Evolutionary conservation across 2,113 vertebrate genomes (phyloP).

Genomic region (Trichechus manatus): DNA sequence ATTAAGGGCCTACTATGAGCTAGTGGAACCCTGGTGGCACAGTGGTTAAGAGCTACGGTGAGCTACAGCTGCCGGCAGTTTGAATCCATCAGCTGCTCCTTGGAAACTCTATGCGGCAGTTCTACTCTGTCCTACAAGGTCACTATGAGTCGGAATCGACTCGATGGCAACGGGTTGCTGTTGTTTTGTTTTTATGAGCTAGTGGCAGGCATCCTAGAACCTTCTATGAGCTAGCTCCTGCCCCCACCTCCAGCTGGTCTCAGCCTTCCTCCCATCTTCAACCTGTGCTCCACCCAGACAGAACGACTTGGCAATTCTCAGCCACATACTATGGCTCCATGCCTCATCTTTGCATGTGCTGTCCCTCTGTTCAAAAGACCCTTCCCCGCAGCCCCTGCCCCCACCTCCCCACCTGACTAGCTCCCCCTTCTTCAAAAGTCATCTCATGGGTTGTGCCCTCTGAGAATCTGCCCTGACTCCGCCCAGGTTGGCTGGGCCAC

Average conservation of each 20-base stretch:
- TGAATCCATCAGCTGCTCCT: too few relatives aligned
- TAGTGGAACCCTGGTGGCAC: neutral
- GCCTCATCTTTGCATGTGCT: slow-evolving; percentile 6
- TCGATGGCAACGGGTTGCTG: too few relatives aligned
- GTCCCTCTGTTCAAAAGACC: neutral
- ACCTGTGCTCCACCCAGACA: neutral
- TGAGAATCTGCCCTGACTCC: neutral
- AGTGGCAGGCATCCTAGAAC: neutral
- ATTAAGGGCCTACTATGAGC: neutral
- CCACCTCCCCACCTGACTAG: neutral
- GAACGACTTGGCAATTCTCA: neutral
- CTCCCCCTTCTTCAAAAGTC: slow-evolving; percentile 36
- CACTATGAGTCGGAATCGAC: too few relatives aligned
- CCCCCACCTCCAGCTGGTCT: neutral
- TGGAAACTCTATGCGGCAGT: too few relatives aligned
- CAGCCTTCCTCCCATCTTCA: neutral
- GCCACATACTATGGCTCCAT: neutral
- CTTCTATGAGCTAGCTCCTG: neutral
- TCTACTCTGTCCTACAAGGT: too few relatives aligned
- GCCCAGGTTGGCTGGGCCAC: neutral
- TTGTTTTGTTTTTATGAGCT: too few relatives aligned
- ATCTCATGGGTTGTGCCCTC: neutral
- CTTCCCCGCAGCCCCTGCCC: neutral
- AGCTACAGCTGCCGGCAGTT: too few relatives aligned
- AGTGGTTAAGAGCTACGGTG: too few relatives aligned